Evolutionary conservation across 2,797 vertebrate species (phyloP), one percentile per base, ranked within the genome.

Genomic region (Sebastes goodei): DNA sequence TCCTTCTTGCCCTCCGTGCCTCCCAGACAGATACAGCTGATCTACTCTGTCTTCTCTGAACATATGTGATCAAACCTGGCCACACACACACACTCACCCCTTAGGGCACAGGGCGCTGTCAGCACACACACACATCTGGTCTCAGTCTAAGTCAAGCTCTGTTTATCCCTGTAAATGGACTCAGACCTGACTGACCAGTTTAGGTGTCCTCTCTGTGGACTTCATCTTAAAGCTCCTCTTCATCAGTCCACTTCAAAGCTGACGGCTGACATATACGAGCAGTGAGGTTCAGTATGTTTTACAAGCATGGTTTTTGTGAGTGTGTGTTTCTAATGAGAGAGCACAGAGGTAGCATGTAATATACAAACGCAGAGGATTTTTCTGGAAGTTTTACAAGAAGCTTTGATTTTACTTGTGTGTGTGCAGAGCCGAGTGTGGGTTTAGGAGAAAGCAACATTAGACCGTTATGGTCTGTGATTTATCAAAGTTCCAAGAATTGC

Each of bases 151-250:
- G 46, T 35, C 53, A 69, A 79, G 71, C 60, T 67, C 56, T 74
- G 67, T 83, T 85, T 85, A 86, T 81, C 57, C 73, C 72, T 57
- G 59, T 68, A 79, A 86, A 77, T 76, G 35, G 76, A 80, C 70
- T 83, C 71, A 71, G 78, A 78, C 63, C 66, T 71, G 59, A 82
- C 60, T 60, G 73, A 72, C 64, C 57, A 15, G 49, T 70, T 69
- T 35, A 46, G 49, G 33, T 30, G 38, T 62, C 59, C 46, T 66
- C 42, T 49, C 66, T 62, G 38, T 74, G 74, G 60, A 57, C 60
- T 60, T 11, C 52, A 35, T 23, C 9, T 67, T 9, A 4, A 32
- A 63, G 46, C 55, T 84, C 75, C 67, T 79, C 84, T 61, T 71
- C 76, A 70, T 80, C 64, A 8, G 29, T 56, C 30, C 20, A 5